phyloP scores from a whole-genome alignment of 2,888 invertebrate genomes.

The Halictus ligatus region DNA sequence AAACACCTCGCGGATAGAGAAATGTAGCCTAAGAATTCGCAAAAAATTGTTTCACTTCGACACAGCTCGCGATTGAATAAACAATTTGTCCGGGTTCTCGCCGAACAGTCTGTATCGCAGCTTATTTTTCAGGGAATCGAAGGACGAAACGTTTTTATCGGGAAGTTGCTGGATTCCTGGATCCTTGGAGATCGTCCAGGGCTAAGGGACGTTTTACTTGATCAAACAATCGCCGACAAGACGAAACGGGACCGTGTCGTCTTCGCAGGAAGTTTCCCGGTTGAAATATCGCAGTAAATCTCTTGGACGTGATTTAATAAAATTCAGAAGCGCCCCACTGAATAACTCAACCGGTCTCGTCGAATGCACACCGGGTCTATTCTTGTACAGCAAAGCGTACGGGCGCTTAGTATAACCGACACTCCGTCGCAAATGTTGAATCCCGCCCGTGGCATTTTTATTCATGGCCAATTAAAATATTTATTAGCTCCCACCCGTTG shows the following conservation, averaged over 20 bases:
- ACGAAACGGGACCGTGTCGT: background rate
- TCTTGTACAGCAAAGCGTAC: constrained; percentile 33
- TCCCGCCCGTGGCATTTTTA: constrained; percentile 10
- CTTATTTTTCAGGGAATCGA: background rate
- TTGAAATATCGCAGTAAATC: constrained; percentile 40
- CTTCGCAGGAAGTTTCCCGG: background rate
- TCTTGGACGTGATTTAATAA: constrained; percentile 64
- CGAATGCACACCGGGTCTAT: constrained; percentile 37
- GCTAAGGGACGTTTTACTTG: constrained; percentile 35
- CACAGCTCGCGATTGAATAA: no score
- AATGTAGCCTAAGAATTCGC: no score
- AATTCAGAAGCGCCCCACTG: constrained; percentile 60
- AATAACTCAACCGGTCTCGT: constrained; percentile 58
- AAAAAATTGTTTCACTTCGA: background rate
- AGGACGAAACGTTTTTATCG: background rate
- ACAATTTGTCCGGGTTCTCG: background rate
- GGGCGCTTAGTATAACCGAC: constrained; percentile 38
- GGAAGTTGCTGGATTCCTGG: background rate
- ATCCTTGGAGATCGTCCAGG: background rate
- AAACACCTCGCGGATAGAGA: background rate
- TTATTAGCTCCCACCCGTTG: constrained; percentile 8
- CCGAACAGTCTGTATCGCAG: background rate
- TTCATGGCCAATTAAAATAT: constrained; percentile 51
- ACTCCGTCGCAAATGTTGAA: constrained; percentile 29
- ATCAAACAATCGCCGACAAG: constrained; percentile 45